phyloP scores from a whole-genome alignment of 2,888 invertebrate species.

The Oscheius sp. region DNA sequence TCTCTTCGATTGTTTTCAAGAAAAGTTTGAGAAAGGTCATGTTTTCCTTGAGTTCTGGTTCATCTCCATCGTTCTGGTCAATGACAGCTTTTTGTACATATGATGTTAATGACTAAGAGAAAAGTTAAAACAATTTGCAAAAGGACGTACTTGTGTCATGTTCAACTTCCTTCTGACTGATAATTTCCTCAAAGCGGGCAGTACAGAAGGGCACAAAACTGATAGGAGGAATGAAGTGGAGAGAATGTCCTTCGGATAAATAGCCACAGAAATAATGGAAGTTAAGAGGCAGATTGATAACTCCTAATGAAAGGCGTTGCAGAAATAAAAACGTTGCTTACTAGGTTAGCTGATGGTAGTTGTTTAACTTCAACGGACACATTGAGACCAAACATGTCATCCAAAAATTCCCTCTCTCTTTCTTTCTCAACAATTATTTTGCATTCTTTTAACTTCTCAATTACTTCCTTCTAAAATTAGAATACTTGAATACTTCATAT shows the following conservation, averaged over 20 bases:
- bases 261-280: constrained; percentile 1
- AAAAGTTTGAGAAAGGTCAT: background rate
- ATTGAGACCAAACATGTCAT: background rate
- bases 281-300: background rate
- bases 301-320: background rate
- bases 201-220: constrained; percentile 4
- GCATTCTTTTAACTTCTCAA: background rate
- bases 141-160: background rate
- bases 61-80: background rate
- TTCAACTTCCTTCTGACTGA: constrained; percentile 10
- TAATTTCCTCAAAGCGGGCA: constrained; percentile 2
- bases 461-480: background rate
- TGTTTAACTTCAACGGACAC: background rate
- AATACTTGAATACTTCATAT: background rate
- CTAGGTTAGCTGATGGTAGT: background rate
- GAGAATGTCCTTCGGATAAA: constrained; percentile 12
- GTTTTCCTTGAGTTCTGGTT: background rate
- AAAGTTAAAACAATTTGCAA: background rate
- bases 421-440: background rate
- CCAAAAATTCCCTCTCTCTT: constrained; percentile 12
- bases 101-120: background rate
- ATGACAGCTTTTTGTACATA: constrained; percentile 16
- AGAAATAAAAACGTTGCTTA: background rate
- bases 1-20: constrained; percentile 3
- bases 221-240: constrained; percentile 10